Percentiles rank a stretch among this genome's conserved stretches.
Evolutionary conservation across 2,113 vertebrate genomes (phyloP).

Genomic region (Rhagologus leucostigma): DNA sequence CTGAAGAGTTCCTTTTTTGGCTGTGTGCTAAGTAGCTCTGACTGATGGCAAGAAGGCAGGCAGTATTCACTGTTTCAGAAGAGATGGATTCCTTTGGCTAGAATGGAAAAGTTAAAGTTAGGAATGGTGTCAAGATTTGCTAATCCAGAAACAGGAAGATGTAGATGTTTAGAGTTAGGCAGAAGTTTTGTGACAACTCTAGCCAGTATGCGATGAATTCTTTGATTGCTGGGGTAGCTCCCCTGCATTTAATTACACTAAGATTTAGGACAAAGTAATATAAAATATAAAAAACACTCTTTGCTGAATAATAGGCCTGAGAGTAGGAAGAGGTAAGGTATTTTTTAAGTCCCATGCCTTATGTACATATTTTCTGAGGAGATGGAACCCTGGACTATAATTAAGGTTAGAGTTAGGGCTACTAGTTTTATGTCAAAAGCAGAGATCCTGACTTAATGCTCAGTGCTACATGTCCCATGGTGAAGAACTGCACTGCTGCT

Average conservation of each 20-base stretch:
- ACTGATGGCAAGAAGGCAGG: not conserved
- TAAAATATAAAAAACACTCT: not conserved
- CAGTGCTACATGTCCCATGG: not conserved
- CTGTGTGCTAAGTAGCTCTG: not conserved
- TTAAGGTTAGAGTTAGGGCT: not conserved
- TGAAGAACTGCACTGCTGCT: not conserved
- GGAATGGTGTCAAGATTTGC: not conserved
- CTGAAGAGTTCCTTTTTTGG: not conserved
- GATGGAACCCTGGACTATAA: not conserved
- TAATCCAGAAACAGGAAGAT: not conserved
- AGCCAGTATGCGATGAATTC: not conserved
- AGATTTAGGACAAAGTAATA: not conserved
- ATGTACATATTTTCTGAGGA: not conserved
- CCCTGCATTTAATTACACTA: not conserved
- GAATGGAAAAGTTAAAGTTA: not conserved
- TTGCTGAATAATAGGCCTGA: not conserved
- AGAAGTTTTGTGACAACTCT: not conserved
- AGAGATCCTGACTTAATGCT: not conserved
- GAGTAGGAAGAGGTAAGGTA: not conserved
- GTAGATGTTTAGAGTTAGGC: not conserved
- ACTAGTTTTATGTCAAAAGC: not conserved
- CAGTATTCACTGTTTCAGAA: not conserved
- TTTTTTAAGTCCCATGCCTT: not conserved
- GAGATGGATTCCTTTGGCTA: not conserved
- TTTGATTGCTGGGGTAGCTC: not conserved